Evolutionary conservation across 2,113 vertebrate genomes (phyloP), one percentile per base, ranked within the genome.

Genomic region (Solea senegalensis): DNA sequence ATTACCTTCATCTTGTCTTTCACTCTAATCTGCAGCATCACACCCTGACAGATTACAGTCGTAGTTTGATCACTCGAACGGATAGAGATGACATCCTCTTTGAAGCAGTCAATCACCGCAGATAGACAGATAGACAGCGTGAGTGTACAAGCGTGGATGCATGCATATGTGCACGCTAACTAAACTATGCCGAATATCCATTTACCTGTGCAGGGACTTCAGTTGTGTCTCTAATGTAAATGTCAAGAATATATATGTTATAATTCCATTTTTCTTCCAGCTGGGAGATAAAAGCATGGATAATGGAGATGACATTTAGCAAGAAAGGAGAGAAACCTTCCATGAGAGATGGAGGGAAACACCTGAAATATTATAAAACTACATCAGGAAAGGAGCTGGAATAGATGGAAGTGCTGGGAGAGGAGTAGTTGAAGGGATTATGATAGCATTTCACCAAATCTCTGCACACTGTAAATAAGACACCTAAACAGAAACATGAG

Each of bases 281-380:
- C 63, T 67, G 68, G 49, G 56, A 67, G 52, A 62, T 63, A 65
- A 67, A 66, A 62, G 79, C 74, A 68, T 81, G 71, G 48, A 83
- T 78, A 69, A 34, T 49, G 34, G 70, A 73, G 68, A 68, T 92
- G 89, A 87, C 88, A 89, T 90, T 91, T 90, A 82, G 52, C 48
- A 16, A 45, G 61, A 74, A 61, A 53, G 39, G 71, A 74, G 61
- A 76, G 73, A 72, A 15, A 72, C 27, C 76, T 76, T 21, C 21
- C 21, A 63, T 2, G 28, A 64, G 34, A 65, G 53, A 70, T 56
- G 48, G 12, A 52, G 27, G 49, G 12, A 48, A 39, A 57, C 15
- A 57, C 2, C 21, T 10, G 26, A 62, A 69, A 73, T 60, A 65
- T 64, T 26, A 39, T 69, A 61, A 26, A 34, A 5, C n/a, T 46